phyloP scores from a whole-genome alignment of 2,888 invertebrate genomes.

The Doris montereyensis region DNA sequence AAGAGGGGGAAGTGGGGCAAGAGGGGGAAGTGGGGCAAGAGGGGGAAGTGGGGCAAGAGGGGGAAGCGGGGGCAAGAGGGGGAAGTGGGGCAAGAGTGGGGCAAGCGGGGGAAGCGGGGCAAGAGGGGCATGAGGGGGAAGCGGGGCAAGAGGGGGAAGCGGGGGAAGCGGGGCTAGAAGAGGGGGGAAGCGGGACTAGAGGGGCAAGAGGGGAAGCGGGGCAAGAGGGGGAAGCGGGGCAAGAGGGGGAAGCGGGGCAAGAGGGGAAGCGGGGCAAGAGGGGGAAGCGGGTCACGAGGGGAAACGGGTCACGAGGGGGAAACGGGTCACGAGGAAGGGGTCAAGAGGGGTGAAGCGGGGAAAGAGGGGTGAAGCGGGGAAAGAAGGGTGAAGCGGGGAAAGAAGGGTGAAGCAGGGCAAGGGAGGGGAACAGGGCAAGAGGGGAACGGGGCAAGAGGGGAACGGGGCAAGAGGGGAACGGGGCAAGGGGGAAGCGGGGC shows the following conservation, averaged over 20 bases:
- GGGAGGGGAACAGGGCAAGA: too few species aligned
- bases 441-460: too few species aligned
- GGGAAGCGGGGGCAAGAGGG: neutral
- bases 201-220: too few species aligned
- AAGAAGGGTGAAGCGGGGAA: neutral
- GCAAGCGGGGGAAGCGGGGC: neutral
- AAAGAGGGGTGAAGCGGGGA: too few species aligned
- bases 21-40: neutral
- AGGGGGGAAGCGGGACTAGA: neutral
- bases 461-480: too few species aligned
- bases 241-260: neutral
- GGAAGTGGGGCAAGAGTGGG: neutral
- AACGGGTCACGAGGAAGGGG: neutral
- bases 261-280: neutral
- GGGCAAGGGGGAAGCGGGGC: too few species aligned
- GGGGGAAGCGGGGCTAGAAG: neutral
- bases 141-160: neutral
- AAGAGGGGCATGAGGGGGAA: neutral
- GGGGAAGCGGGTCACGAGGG: slow-evolving; percentile 17
- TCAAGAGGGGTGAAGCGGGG: too few species aligned
- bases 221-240: neutral
- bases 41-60: neutral
- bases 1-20: neutral
- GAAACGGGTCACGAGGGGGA: slow-evolving; percentile 1
- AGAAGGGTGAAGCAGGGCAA: neutral